These are phyloP conservation scores for Ecliptopera silaceata DNA, from an alignment of 2,888 invertebrate species.

Conservation along the genomic window DNA sequence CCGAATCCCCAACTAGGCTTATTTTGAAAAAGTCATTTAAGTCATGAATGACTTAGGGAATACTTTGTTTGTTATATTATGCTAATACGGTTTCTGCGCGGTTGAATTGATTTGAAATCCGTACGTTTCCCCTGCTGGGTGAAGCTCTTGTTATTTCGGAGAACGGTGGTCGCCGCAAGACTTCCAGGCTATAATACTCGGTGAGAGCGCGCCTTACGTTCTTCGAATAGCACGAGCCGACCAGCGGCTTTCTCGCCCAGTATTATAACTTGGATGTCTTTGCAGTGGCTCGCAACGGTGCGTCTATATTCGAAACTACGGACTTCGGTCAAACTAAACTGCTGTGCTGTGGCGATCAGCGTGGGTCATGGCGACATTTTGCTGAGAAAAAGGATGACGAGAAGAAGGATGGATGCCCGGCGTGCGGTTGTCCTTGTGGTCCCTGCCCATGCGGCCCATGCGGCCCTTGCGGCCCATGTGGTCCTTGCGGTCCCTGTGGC, in stretches of 20 bases:
- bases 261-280: slow-evolving; percentile 75
- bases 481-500: slow-evolving; percentile 44
- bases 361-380: slow-evolving; percentile 44
- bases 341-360: slow-evolving; percentile 55
- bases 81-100: neutral
- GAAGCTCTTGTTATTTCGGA: slow-evolving; percentile 66
- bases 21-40: no score
- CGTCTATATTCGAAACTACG: slow-evolving; percentile 35
- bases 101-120: neutral
- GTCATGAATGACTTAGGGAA: no score
- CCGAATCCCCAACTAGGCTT: no score
- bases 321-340: slow-evolving; percentile 41
- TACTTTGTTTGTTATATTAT: neutral
- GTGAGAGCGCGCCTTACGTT: slow-evolving; percentile 59
- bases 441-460: slow-evolving; percentile 43
- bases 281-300: slow-evolving; percentile 55
- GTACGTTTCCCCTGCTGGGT: slow-evolving; percentile 45
- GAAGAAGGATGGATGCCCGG: slow-evolving; percentile 40
- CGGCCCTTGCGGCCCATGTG: slow-evolving; percentile 37
- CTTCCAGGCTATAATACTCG: slow-evolving; percentile 74
- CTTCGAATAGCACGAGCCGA: slow-evolving; percentile 69
- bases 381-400: slow-evolving; percentile 53
- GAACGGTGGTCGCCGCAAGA: slow-evolving; percentile 69
- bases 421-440: slow-evolving; percentile 41
- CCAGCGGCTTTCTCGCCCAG: slow-evolving; percentile 58